Evolutionary conservation across 2,888 invertebrate genomes (phyloP).

Genomic region (Cephus pygmeus): DNA sequence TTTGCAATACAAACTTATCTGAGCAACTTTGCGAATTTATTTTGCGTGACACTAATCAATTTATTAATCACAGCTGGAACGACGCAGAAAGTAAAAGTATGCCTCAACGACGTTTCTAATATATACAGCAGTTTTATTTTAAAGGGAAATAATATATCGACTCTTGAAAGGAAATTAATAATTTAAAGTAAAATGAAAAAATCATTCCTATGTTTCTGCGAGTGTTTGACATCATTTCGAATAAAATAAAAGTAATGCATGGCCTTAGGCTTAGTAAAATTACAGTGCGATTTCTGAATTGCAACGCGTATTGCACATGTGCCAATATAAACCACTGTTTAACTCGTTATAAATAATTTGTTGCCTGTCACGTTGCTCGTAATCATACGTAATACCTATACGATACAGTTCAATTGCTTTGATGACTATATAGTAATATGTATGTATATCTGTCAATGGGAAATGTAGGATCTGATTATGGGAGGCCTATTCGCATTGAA

Average conservation of each 20-base stretch:
- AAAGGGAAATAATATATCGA: conserved; percentile 11
- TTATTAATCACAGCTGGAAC: neutral
- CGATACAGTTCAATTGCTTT: neutral
- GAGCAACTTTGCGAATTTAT: neutral
- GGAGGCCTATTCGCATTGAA: neutral
- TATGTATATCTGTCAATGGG: neutral
- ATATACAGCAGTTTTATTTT: neutral
- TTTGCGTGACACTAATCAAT: neutral
- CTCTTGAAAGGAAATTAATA: conserved; percentile 21
- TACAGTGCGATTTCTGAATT: neutral
- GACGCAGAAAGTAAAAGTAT: neutral
- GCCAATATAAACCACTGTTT: neutral
- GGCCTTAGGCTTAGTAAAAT: neutral
- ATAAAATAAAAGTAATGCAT: neutral
- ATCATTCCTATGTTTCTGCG: conserved; percentile 34
- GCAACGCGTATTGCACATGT: neutral
- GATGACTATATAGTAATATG: neutral
- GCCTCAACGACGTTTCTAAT: neutral
- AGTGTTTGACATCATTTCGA: neutral
- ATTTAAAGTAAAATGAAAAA: conserved; percentile 26
- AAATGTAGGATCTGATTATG: neutral
- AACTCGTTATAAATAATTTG: neutral
- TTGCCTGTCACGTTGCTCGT: neutral
- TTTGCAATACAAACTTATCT: neutral
- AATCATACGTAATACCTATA: neutral